Conservation (phyloP, 2,797 vertebrate genomes). For the Xenopus petersii region DNA sequence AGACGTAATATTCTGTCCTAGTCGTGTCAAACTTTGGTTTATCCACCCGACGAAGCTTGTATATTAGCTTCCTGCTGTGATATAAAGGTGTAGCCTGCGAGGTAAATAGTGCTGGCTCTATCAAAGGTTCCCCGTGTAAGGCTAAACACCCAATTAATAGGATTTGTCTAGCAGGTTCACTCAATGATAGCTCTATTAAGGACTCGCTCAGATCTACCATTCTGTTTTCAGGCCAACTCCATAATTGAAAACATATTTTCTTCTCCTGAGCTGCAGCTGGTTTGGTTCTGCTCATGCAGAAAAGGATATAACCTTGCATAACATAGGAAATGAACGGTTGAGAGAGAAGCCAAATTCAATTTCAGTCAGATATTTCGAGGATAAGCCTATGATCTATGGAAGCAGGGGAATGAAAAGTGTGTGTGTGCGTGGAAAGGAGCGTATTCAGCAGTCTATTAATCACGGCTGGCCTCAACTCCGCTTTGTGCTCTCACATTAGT, state of each 20-base stretch:
- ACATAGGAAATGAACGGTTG: conserved; percentile 83
- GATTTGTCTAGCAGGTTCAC: conserved; percentile 60
- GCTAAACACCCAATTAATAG: conserved; percentile 58
- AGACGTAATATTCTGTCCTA: conserved; percentile 34
- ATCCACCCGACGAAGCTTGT: conserved; percentile 40
- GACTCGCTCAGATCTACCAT: conserved; percentile 64
- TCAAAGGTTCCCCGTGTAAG: conserved; percentile 53
- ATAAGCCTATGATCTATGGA: conserved; percentile 77
- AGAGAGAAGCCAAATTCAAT: conserved; percentile 85
- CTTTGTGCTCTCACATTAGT: conserved; percentile 64
- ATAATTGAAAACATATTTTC: conserved; percentile 80
- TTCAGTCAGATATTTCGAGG: conserved; percentile 81
- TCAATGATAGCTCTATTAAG: conserved; percentile 75
- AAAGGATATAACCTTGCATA: conserved; percentile 82
- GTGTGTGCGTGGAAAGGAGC: conserved; percentile 69
- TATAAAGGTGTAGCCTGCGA: conserved; percentile 42
- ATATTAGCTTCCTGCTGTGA: conserved; percentile 44
- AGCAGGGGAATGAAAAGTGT: conserved; percentile 69
- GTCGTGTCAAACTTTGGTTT: conserved; percentile 37
- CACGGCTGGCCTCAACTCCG: conserved; percentile 66
- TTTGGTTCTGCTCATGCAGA: conserved; percentile 81
- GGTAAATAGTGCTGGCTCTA: conserved; percentile 42
- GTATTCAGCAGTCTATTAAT: conserved; percentile 78
- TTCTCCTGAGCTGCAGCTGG: conserved; percentile 75
- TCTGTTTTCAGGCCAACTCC: conserved; percentile 69